Percentiles rank a stretch among this genome's conserved stretches.
These are phyloP conservation scores for Clarias batrachus DNA, from an alignment of 2,113 vertebrate species.

Conservation along the genomic window DNA sequence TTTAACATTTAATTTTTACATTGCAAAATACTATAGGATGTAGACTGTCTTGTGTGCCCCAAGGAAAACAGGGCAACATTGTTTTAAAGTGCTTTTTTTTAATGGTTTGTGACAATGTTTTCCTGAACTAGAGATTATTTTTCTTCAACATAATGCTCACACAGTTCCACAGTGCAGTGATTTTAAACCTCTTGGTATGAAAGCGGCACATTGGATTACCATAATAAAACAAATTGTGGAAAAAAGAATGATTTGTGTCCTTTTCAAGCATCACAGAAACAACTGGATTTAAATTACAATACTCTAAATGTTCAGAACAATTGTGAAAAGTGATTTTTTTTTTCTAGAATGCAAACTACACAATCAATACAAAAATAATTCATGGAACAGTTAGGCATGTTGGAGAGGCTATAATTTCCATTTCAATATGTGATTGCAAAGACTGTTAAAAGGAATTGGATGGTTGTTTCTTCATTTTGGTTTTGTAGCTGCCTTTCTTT, in stretches of 20 bases:
- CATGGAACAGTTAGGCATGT: conserved; percentile 61
- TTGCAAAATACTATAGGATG: neutral
- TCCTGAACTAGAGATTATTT: conserved; percentile 15
- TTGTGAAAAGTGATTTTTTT: conserved; percentile 48
- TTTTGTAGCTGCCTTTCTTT: conserved; percentile 50
- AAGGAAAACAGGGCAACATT: neutral
- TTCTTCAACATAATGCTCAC: conserved; percentile 12
- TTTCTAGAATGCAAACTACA: conserved; percentile 57
- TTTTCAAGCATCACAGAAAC: conserved; percentile 51
- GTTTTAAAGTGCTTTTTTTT: neutral
- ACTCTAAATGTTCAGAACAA: conserved; percentile 49
- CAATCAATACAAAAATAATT: conserved; percentile 66
- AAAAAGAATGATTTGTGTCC: conserved; percentile 60
- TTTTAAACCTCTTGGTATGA: conserved; percentile 39
- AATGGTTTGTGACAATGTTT: conserved; percentile 8
- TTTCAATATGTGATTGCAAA: conserved; percentile 67
- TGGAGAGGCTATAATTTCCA: conserved; percentile 67
- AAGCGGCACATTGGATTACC: conserved; percentile 42
- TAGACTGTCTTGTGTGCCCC: neutral
- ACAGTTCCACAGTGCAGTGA: conserved; percentile 39
- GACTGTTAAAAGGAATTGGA: conserved; percentile 61
- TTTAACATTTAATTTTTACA: neutral
- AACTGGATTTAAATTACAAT: conserved; percentile 55
- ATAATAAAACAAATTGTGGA: conserved; percentile 64
- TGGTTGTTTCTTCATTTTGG: conserved; percentile 59